Evolutionary conservation across 2,113 vertebrate species (phyloP).

Genomic region (Ictalurus furcatus): DNA sequence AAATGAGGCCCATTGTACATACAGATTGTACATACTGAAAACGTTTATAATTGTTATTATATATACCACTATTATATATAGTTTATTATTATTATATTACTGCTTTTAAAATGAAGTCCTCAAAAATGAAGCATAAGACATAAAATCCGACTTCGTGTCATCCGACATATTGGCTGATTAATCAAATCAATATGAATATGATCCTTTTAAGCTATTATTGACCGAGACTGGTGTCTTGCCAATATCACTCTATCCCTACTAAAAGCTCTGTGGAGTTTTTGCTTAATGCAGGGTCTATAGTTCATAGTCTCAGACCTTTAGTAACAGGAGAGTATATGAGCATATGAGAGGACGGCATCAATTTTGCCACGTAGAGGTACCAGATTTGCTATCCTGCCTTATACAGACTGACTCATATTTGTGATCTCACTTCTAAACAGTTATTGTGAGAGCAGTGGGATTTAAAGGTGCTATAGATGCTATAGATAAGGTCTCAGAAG

Average conservation of each 20-base stretch:
- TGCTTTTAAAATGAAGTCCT: background rate
- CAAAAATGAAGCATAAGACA: background rate
- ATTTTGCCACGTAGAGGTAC: conserved; percentile 13
- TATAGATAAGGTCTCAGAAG: background rate
- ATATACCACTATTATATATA: background rate
- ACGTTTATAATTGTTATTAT: background rate
- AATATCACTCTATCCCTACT: background rate
- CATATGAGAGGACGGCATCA: conserved; percentile 1
- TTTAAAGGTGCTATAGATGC: background rate
- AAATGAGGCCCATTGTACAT: background rate
- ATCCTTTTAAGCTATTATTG: conserved; percentile 1
- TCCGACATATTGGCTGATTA: background rate
- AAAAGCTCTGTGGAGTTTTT: background rate
- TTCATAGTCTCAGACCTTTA: background rate
- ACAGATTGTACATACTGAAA: background rate
- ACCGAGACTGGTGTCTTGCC: background rate
- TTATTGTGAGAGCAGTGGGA: conserved; percentile 15
- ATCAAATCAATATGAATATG: conserved; percentile 7
- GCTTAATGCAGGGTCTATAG: background rate
- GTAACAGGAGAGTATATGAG: background rate
- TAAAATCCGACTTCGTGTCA: background rate
- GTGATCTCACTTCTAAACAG: conserved; percentile 17
- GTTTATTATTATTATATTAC: background rate
- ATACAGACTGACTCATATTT: conserved; percentile 27
- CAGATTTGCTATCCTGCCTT: background rate